Base-by-base conservation (phyloP, 2,888 invertebrate genomes). In the Dryobotodes eremita region DNA sequence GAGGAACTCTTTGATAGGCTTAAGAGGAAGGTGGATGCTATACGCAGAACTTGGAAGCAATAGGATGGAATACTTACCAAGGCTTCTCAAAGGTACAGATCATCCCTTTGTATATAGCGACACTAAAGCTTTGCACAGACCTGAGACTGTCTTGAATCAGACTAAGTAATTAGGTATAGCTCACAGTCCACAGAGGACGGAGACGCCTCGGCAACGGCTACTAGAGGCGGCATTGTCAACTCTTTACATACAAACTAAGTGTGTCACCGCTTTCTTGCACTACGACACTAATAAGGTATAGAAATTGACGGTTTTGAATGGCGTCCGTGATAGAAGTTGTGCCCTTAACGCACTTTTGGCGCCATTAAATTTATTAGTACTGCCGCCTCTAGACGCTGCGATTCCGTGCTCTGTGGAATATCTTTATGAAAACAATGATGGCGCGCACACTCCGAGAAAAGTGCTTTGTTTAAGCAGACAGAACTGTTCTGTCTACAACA, bases 1-100 rank as follows among this genome's bases (percentile, higher is more conserved):
- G n/a, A 55, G 20, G 31, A 55, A 64, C n/a, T 20, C 15, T 55
- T 53, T 57, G 77, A 77, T n/a, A 31, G n/a, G n/a, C n/a, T 76
- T 64, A 61, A 2, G 17, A 26, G 2, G 10, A 3, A 13, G 20
- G 20, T 7, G 48, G 36, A 15, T 13, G 36, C 20, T 15, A 17
- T 26, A 62, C 26, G 50, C 26, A 75, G 61, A 75, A 75, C 26
- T 26, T 23, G 11, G 8, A 76, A 62, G 23, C 11, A 46, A 42
- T 61, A 26, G 5, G 26, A 53, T 57, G 20, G 48, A 11, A 65
- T 53, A 76, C 23, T 42, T 42, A 53, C 23, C 26, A 53, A 61
- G 59, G 11, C 7, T 26, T 59, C 50, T 76, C 17, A 61, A 50
- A 50, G 13, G 50, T 53, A 46, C 13, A 15, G 50, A 76, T 62